Conservation (phyloP, 2,888 invertebrate genomes). For the Limnephilus lunatus region DNA sequence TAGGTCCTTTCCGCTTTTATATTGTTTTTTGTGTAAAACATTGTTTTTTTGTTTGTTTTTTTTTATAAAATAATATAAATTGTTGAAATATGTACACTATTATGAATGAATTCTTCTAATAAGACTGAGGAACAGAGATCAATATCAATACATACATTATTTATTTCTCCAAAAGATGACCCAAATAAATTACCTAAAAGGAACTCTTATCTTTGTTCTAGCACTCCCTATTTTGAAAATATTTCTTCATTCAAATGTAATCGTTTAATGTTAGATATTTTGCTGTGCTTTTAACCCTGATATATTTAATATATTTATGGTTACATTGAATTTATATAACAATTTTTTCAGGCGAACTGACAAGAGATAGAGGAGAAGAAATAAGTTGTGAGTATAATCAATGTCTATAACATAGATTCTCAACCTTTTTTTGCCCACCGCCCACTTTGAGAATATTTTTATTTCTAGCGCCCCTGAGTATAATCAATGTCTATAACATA, state of each 20-base stretch:
- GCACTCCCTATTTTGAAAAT: not conserved
- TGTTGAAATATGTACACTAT: not conserved
- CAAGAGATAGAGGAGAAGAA: constrained; percentile 86
- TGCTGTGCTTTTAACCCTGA: not conserved
- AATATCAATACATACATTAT: not conserved
- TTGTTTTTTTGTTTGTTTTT: not conserved
- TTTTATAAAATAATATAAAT: not conserved
- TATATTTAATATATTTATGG: not conserved
- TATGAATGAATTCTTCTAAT: not conserved
- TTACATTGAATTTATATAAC: constrained; percentile 8
- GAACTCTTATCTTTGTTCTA: not conserved
- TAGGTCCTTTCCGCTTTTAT: not conserved
- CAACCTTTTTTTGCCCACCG: too few relatives aligned
- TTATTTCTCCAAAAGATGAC: not conserved
- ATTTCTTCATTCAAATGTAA: not conserved
- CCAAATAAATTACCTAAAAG: not conserved
- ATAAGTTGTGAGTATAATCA: constrained; percentile 84
- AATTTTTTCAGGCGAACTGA: constrained; percentile 83
- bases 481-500: too few relatives aligned
- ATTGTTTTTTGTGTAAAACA: not conserved
- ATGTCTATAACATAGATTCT: not conserved
- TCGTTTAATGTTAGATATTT: not conserved
- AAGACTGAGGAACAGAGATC: not conserved
- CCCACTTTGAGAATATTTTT: too few relatives aligned
- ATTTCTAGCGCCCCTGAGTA: too few relatives aligned